These are phyloP conservation scores for Alouatta palliata DNA, from an alignment of 2,113 vertebrate genomes.

Conservation along the genomic window DNA sequence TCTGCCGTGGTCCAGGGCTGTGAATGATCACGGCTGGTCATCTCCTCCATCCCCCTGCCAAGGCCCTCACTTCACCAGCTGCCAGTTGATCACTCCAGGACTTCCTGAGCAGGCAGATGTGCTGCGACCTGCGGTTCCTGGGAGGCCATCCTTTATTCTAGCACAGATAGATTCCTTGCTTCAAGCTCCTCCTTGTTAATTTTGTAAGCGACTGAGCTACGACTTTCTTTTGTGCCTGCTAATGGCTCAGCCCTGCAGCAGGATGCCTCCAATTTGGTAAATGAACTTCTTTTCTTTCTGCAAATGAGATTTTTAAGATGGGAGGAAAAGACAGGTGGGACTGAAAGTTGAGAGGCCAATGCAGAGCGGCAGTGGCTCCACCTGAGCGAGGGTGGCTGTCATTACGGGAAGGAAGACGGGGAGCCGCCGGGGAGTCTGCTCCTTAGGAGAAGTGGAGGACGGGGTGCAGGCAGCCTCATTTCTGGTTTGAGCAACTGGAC, in stretches of 20 bases:
- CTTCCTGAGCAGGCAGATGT: neutral
- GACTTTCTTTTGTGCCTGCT: neutral
- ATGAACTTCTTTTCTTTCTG: slow-evolving; percentile 44
- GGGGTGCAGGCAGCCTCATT: neutral
- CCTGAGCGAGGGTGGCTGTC: neutral
- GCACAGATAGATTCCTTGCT: neutral
- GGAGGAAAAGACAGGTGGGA: neutral
- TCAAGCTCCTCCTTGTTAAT: neutral
- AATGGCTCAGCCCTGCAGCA: neutral
- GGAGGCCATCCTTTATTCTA: too few relatives aligned
- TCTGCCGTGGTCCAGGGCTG: rapidly evolving
- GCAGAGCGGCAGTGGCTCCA: rapidly evolving
- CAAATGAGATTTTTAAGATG: neutral
- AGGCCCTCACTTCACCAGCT: neutral
- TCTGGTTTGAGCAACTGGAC: neutral
- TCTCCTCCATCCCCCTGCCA: rapidly evolving
- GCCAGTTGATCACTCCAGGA: neutral
- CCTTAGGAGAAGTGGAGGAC: rapidly evolving
- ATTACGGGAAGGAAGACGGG: rapidly evolving
- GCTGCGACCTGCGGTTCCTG: rapidly evolving
- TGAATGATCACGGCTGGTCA: rapidly evolving
- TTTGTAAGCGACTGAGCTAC: neutral
- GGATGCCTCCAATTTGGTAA: neutral
- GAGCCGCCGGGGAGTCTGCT: rapidly evolving
- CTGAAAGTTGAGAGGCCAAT: neutral